Conservation (phyloP, 2,888 invertebrate species). For the Cryptocephalus moraei region DNA sequence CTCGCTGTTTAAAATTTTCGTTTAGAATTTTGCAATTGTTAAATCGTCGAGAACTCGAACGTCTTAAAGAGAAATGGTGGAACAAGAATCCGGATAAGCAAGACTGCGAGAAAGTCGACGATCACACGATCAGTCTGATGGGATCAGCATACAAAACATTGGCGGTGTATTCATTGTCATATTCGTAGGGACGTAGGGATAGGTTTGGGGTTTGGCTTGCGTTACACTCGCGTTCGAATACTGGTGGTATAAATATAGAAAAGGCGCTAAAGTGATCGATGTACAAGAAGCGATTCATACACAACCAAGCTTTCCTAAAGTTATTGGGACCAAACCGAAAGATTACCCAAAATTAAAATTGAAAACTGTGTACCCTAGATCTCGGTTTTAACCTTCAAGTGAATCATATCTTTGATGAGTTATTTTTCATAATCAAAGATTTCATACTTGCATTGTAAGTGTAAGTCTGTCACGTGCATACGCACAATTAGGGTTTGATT, state of each 20-base stretch:
- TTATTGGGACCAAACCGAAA: neutral
- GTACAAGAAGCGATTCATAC: neutral
- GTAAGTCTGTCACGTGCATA: no score
- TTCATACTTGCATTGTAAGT: no score
- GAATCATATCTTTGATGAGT: no score
- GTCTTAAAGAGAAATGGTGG: conserved; percentile 96
- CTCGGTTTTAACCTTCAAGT: neutral
- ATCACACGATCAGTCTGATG: conserved; percentile 93
- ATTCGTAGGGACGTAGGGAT: conserved; percentile 93
- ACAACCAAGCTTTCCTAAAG: neutral
- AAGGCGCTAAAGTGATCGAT: conserved; percentile 24
- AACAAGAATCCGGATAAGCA: conserved; percentile 68
- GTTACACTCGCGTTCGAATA: conserved; percentile 88
- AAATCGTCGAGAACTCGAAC: conserved; percentile 88
- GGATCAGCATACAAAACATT: conserved; percentile 95
- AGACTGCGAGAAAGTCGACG: conserved; percentile 73
- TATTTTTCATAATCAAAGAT: no score
- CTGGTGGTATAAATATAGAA: conserved; percentile 81
- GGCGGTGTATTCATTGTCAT: conserved; percentile 98
- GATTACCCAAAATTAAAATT: neutral
- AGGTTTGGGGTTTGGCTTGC: conserved; percentile 79
- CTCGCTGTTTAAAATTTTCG: conserved; percentile 6
- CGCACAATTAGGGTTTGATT: no score
- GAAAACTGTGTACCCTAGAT: neutral
- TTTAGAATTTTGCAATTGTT: conserved; percentile 80